Base-by-base conservation (phyloP, 2,797 vertebrate genomes). In the Brachymystax lenok region DNA sequence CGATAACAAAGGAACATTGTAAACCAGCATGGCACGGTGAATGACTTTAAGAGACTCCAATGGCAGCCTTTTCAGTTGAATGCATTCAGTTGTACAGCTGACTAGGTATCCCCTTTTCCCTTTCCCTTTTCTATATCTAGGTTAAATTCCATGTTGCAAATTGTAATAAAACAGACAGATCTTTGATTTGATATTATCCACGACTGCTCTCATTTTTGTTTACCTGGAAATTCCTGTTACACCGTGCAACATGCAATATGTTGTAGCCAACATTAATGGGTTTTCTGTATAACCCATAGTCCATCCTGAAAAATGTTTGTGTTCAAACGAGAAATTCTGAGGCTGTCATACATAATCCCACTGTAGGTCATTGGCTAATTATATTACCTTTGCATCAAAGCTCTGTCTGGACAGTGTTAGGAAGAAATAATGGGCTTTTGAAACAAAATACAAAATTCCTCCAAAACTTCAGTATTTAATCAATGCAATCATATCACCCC, bases 401-500 rank as follows among this genome's bases (percentile, higher is more conserved):
- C 24, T 28, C 61, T 10, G 21, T 27, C 59, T 21, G 19, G 59
- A 63, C 52, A 3, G 67, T 10, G 30, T 40, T 30, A 69, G 4
- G 14, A 69, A 1, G 40, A 69, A 69, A 50, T 1, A 7, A 21
- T n/a, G 19, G 68, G 14, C 28, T 30, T 19, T 69, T 21, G 12
- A 69, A 69, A 46, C 6, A 12, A 19, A 30, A 67, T 24, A 46
- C 16, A 3, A 19, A 21, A 24, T 24, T 63, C 59, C n/a, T 63
- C n/a, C n/a, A 21, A 21, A 24, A 19, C 3, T 27, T 21, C 21
- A 27, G n/a, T 13, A 63, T 63, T 63, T 27, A 63, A 64, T 64
- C 24, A 64, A 6, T 59, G n/a, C 56, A 59, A 64, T 64, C 24
- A 28, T 24, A 64, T 16, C 61, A 28, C 83, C 81, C 82, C 89